Percentiles rank a stretch among this genome's conserved stretches.
These are phyloP conservation scores for Antechinus stuartii DNA, from an alignment of 2,113 vertebrate species.

Conservation along the genomic window DNA sequence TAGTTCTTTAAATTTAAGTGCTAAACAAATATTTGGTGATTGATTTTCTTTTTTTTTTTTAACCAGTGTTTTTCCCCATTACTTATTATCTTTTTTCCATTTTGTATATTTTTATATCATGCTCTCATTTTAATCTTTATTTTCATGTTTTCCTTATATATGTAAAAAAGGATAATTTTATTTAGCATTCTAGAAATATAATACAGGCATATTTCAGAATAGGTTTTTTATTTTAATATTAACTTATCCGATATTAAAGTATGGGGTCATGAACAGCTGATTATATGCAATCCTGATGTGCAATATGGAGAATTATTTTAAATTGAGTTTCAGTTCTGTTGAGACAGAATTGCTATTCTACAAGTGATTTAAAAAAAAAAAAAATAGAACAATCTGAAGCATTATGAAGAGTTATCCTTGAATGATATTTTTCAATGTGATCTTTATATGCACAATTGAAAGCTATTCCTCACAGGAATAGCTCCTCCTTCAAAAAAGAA, in stretches of 20 bases:
- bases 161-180: not conserved
- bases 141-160: not conserved
- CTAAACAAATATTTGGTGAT: not conserved
- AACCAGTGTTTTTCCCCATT: not conserved
- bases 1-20: not conserved
- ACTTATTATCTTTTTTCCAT: not conserved
- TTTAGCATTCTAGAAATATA: not conserved
- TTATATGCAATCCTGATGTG: slow-evolving; percentile 4
- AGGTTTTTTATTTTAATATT: not conserved
- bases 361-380: not conserved
- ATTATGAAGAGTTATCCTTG: not conserved
- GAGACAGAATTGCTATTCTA: not conserved
- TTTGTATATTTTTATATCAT: not conserved
- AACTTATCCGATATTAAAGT: not conserved
- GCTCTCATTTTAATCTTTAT: not conserved
- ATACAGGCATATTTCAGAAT: not conserved
- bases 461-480: no score
- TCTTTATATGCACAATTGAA: not conserved
- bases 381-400: not conserved
- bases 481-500: not conserved
- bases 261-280: not conserved
- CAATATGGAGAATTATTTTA: not conserved
- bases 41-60: not conserved
- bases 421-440: not conserved
- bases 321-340: not conserved